phyloP scores from a whole-genome alignment of 1,140 invertebrate species.

The Drosophila ironensis region DNA sequence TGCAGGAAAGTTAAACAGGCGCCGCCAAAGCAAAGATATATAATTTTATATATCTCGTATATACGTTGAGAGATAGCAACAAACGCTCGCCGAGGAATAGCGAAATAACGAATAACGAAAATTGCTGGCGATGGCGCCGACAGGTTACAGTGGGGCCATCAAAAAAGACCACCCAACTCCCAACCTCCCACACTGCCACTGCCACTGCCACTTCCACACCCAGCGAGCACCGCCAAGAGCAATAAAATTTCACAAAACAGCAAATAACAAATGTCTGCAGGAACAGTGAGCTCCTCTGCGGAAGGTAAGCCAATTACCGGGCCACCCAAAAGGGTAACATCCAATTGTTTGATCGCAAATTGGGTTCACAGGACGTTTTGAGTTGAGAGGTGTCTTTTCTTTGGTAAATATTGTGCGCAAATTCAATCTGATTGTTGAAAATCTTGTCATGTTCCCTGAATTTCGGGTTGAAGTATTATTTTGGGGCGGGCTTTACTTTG shows the following conservation, averaged over 20 bases:
- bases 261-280: constrained; percentile 45
- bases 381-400: too few species aligned
- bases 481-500: too few species aligned
- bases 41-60: too few species aligned
- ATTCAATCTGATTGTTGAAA: too few species aligned
- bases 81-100: too few species aligned
- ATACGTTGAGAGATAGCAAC: too few species aligned
- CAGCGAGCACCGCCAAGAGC: constrained; percentile 29
- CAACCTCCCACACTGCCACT: neutral
- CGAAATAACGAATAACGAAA: constrained; percentile 11
- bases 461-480: too few species aligned
- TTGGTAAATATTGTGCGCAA: too few species aligned
- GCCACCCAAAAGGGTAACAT: too few species aligned
- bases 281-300: constrained; percentile 25
- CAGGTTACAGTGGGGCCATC: constrained; percentile 35
- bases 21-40: constrained; percentile 13
- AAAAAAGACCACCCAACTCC: constrained; percentile 10
- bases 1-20: constrained; percentile 71
- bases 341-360: too few species aligned
- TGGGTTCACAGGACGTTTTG: too few species aligned
- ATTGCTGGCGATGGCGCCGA: constrained; percentile 46
- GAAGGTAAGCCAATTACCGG: neutral
- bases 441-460: too few species aligned
- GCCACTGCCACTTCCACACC: constrained; percentile 2
- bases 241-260: constrained; percentile 70